Evolutionary conservation across 1,140 invertebrate genomes (phyloP), one percentile per base, ranked within the genome.

Genomic region (Magallana ariakensis): DNA sequence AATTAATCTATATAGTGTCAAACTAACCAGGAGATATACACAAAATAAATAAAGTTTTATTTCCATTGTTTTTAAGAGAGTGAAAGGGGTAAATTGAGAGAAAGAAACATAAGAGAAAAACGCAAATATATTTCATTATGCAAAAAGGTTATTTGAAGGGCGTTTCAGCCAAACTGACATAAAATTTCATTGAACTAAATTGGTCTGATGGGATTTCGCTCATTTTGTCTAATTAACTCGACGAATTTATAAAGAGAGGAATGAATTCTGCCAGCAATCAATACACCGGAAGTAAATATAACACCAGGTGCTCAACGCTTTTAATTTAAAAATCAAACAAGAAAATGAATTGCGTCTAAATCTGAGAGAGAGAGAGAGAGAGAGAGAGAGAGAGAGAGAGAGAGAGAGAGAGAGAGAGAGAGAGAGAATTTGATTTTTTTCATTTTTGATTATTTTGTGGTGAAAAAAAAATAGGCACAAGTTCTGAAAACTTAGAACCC

Each of bases 301-400:
- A 11, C n/a, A 46, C 66, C 66, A 70, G 66, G 66, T 70, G 66
- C 22, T 22, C 11, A 11, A 13, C 19, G 11, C 33, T 70, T 26
- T 70, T 26, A 70, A 26, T 70, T 33, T 15, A 26, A 70, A 70
- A 70, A 70, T 70, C 8, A 26, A 70, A 70, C 19, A 70, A 70
- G 22, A 22, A 11, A 70, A 26, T 33, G 33, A 11, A 22, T 70
- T 70, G 19, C 22, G 33, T 46, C 22, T 70, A 46, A 46, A 46
- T 46, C 33, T 4, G 33, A 46, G 33, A 46, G 33, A 46, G 33
- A 33, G 33, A 33, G 33, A 33, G 33, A 33, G 33, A 33, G 33
- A 33, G 33, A 33, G n/a, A 33, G 33, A 33, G 33, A 33, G 33
- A 33, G 33, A 33, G 33, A 33, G 33, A 33, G 33, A 33, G 33